A percentile compares a stretch with the other conserved stretches of the same genome.
phyloP scores from a whole-genome alignment of 2,888 invertebrate genomes.

The Tortricodes alternella region DNA sequence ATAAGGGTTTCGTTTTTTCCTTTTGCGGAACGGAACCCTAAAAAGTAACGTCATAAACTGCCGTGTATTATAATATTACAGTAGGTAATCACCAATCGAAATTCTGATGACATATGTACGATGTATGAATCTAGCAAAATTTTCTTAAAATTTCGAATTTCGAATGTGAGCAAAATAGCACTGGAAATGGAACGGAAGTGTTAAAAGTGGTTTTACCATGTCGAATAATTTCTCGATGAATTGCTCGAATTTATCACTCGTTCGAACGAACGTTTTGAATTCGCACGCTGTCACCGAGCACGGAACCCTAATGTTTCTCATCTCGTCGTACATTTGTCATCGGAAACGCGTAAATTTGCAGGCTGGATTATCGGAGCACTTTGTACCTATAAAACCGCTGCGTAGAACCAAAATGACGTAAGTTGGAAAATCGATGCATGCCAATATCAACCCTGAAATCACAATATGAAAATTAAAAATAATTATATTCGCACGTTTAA shows the following conservation, averaged over 20 bases:
- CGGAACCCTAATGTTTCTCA: constrained; percentile 41
- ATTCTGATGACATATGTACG: too few relatives aligned
- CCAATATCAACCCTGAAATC: neutral
- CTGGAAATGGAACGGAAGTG: constrained; percentile 23
- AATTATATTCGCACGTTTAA: too few relatives aligned
- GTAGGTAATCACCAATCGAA: too few relatives aligned
- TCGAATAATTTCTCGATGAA: constrained; percentile 62
- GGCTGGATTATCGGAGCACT: constrained; percentile 36
- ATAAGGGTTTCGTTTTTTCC: too few relatives aligned
- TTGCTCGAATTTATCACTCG: constrained; percentile 61
- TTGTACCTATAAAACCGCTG: neutral
- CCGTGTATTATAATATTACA: too few relatives aligned
- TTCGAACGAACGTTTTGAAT: constrained; percentile 56
- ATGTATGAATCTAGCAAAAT: too few relatives aligned
- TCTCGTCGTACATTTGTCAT: constrained; percentile 48
- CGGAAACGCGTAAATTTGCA: constrained; percentile 41
- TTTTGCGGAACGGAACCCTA: too few relatives aligned
- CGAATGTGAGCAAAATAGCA: neutral
- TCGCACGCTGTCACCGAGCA: constrained; percentile 42
- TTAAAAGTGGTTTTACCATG: constrained; percentile 45
- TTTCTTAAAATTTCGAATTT: neutral
- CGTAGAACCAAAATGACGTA: neutral
- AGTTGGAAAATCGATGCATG: neutral
- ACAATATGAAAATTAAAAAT: neutral
- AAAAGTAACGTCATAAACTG: too few relatives aligned